phyloP scores from a whole-genome alignment of 2,888 invertebrate genomes.

The Chymomyza procnemis region DNA sequence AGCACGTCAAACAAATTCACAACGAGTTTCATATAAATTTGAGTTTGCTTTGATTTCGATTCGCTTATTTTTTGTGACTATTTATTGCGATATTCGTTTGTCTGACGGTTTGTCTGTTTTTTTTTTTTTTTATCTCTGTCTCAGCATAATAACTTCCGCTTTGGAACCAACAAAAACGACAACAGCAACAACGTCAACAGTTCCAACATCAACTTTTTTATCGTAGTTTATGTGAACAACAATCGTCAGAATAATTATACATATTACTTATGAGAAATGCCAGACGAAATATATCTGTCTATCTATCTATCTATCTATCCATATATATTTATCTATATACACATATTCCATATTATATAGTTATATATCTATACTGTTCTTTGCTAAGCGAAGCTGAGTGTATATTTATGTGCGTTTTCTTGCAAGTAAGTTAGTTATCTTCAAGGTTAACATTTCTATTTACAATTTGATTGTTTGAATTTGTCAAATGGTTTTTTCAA shows the following conservation, averaged over 20 bases:
- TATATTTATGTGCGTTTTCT: background rate
- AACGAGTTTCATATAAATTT: conserved; percentile 41
- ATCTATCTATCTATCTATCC: background rate
- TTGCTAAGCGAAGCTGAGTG: background rate
- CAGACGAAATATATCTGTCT: background rate
- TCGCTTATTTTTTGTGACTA: conserved; percentile 9
- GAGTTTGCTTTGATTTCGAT: conserved; percentile 27
- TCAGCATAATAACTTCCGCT: conserved; percentile 54
- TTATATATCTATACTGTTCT: background rate
- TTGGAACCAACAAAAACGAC: background rate
- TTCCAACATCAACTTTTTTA: conserved; percentile 28
- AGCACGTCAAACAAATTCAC: conserved; percentile 39
- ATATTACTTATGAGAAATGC: conserved; percentile 39
- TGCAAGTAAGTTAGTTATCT: background rate
- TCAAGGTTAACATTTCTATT: background rate
- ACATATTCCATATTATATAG: too few species aligned
- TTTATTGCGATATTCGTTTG: background rate
- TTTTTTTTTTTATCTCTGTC: conserved; percentile 36
- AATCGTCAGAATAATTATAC: conserved; percentile 46
- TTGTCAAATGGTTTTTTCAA: too few species aligned
- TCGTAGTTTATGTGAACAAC: conserved; percentile 27
- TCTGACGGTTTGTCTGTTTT: background rate
- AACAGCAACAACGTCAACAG: conserved; percentile 1
- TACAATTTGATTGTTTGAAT: background rate
- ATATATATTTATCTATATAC: background rate